Percentiles rank a stretch among this genome's conserved stretches.
These are phyloP conservation scores for Amphiduros pacificus DNA, from an alignment of 2,888 invertebrate genomes.

Conservation along the genomic window DNA sequence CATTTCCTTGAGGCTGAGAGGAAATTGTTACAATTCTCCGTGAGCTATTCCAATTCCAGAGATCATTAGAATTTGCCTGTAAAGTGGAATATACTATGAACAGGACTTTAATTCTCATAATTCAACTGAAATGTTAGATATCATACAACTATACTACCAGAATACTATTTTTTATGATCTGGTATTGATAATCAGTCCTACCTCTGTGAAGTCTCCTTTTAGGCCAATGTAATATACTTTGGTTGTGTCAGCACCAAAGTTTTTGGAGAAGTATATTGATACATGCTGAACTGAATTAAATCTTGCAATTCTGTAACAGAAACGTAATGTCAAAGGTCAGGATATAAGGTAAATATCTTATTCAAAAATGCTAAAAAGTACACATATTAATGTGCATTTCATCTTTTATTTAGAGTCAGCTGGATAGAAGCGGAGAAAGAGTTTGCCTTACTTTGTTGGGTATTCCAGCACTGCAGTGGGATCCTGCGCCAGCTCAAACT, in stretches of 20 bases:
- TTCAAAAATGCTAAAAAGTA: no score
- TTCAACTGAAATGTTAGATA: no score
- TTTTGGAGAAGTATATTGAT: slow-evolving; percentile 85
- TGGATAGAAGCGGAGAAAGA: neutral
- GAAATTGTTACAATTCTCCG: no score
- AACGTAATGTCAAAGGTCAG: neutral
- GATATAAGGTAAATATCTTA: neutral
- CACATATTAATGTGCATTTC: no score
- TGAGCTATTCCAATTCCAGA: no score
- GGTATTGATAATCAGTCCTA: no score
- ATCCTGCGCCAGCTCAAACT: slow-evolving; percentile 84
- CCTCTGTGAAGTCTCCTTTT: slow-evolving; percentile 85
- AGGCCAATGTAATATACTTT: slow-evolving; percentile 92
- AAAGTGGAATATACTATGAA: no score
- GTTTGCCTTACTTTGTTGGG: slow-evolving; percentile 76
- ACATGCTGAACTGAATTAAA: slow-evolving; percentile 89
- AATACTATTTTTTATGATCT: no score
- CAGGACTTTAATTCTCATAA: no score
- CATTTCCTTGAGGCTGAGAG: no score
- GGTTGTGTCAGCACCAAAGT: slow-evolving; percentile 70
- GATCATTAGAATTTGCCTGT: no score
- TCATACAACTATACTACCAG: no score
- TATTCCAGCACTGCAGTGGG: slow-evolving; percentile 81
- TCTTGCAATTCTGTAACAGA: slow-evolving; percentile 75
- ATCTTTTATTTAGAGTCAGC: neutral